phyloP scores from a whole-genome alignment of 2,888 invertebrate species.

The Myathropa florea region DNA sequence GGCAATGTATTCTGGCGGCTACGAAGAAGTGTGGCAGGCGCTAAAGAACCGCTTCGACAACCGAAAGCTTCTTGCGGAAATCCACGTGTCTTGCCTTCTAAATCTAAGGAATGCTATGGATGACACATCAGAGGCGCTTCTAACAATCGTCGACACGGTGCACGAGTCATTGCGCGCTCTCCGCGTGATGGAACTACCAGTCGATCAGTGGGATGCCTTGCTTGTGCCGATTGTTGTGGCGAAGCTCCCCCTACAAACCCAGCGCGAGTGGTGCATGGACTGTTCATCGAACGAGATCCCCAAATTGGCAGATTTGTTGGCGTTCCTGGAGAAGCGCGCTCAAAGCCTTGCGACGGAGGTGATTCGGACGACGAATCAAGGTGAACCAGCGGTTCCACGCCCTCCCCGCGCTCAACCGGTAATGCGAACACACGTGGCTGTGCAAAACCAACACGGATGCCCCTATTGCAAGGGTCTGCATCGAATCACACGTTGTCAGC shows the following conservation, averaged over 20 bases:
- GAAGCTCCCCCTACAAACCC: constrained; percentile 1
- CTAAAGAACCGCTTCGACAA: constrained; percentile 33
- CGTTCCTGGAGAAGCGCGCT: constrained; percentile 24
- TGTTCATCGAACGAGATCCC: constrained; percentile 22
- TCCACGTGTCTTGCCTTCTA: constrained; percentile 36
- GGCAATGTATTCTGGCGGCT: constrained; percentile 32
- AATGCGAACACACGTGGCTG: too few relatives aligned
- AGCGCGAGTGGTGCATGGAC: constrained; percentile 16
- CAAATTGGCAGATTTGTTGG: constrained; percentile 16
- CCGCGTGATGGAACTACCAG: constrained; percentile 22
- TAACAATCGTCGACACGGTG: constrained; percentile 46
- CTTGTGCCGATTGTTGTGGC: constrained; percentile 9
- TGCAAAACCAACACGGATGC: background rate
- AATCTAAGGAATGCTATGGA: constrained; percentile 1
- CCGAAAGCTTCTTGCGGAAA: constrained; percentile 29
- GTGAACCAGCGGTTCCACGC: background rate
- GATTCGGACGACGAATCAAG: background rate
- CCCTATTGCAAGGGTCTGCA: constrained; percentile 12
- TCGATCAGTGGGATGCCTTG: constrained; percentile 27
- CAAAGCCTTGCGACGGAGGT: constrained; percentile 14
- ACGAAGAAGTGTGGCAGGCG: constrained; percentile 33
- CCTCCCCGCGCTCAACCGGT: background rate
- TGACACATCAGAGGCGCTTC: constrained; percentile 13
- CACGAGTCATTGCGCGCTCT: constrained; percentile 40
- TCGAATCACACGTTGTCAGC: background rate